These are phyloP conservation scores for Theonella swinhoei DNA, from an alignment of 37 sponge, comb jelly and placozoan species.

Conservation along the genomic window DNA sequence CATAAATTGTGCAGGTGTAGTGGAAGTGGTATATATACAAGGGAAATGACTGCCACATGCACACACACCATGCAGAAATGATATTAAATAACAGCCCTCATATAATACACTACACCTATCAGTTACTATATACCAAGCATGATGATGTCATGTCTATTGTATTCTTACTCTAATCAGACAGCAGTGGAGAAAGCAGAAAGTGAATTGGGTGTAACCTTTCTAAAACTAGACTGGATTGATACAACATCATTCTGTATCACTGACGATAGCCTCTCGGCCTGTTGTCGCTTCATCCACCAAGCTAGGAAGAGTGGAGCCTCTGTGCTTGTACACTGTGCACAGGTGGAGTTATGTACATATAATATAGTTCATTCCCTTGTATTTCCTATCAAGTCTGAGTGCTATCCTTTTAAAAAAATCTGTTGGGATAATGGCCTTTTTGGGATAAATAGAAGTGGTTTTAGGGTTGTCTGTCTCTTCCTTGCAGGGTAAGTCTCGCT, in stretches of 20 bases:
- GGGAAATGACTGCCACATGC: too few species aligned
- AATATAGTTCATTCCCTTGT: neutral
- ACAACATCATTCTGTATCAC: slow-evolving; percentile 36
- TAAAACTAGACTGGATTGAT: slow-evolving; percentile 80
- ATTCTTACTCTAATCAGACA: too few species aligned
- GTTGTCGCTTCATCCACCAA: slow-evolving; percentile 67
- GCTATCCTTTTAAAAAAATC: neutral
- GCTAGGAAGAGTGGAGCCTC: slow-evolving; percentile 48
- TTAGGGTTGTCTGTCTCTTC: neutral
- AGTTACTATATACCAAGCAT: too few species aligned
- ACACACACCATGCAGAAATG: too few species aligned
- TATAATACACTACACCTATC: too few species aligned
- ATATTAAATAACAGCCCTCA: too few species aligned
- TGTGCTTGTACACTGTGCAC: slow-evolving; percentile 86
- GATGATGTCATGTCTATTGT: too few species aligned
- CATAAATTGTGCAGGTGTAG: too few species aligned
- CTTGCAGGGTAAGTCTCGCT: slow-evolving; percentile 82
- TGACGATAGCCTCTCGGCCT: slow-evolving; percentile 34
- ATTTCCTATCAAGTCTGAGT: neutral
- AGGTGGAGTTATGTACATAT: slow-evolving; percentile 61
- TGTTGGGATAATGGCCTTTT: neutral
- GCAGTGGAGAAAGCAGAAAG: slow-evolving; percentile 63
- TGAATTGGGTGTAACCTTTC: slow-evolving; percentile 41
- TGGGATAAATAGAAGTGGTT: neutral
- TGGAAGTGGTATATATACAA: too few species aligned